Conservation (phyloP, 2,113 vertebrate genomes). For the Siniperca chuatsi region DNA sequence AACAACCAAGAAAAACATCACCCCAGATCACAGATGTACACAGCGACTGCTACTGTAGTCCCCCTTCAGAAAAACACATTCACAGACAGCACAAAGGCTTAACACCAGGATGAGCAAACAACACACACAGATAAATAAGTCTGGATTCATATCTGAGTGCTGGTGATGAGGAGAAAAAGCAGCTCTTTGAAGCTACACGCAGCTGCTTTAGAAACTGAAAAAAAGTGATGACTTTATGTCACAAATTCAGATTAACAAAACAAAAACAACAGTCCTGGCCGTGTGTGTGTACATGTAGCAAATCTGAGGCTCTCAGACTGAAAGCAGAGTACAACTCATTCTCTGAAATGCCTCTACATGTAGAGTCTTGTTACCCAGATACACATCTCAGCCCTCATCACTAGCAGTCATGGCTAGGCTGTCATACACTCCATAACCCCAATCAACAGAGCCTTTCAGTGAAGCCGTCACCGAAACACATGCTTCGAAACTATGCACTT, state of each 20-base stretch:
- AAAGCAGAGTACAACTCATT: conserved; percentile 33
- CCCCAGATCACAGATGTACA: conserved; percentile 62
- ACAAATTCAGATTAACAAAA: neutral
- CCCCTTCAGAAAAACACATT: conserved; percentile 34
- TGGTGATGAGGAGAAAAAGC: neutral
- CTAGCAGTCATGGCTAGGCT: neutral
- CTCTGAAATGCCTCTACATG: conserved; percentile 78
- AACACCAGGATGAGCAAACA: conserved; percentile 23
- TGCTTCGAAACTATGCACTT: neutral
- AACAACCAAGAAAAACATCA: conserved; percentile 58
- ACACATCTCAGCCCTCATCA: conserved; percentile 59
- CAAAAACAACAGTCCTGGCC: conserved; percentile 8
- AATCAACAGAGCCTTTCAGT: conserved; percentile 12
- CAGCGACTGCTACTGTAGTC: conserved; percentile 4
- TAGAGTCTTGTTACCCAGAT: conserved; percentile 77
- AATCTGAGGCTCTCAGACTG: conserved; percentile 39
- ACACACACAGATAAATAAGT: conserved; percentile 27
- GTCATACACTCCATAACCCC: conserved; percentile 42
- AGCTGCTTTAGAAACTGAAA: conserved; percentile 29
- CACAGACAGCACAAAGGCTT: conserved; percentile 28
- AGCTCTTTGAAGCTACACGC: conserved; percentile 15
- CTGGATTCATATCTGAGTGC: neutral
- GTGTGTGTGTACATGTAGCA: neutral
- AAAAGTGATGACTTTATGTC: conserved; percentile 13
- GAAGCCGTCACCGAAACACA: conserved; percentile 1